Evolutionary conservation across 2,888 invertebrate genomes (phyloP).

Genomic region (Allophyes oxyacanthae): DNA sequence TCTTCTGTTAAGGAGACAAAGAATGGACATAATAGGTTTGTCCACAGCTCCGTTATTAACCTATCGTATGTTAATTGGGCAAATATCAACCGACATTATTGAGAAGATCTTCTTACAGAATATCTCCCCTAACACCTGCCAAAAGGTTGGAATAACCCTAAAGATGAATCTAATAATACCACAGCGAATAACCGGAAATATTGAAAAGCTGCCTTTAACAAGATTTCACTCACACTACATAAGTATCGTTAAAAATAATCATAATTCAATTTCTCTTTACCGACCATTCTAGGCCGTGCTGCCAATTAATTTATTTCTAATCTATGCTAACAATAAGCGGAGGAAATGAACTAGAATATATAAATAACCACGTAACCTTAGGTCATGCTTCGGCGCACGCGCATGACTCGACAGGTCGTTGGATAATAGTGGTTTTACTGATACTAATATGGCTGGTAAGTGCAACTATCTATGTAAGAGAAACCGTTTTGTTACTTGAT

Average conservation of each 20-base stretch:
- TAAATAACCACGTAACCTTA: slow-evolving; percentile 26
- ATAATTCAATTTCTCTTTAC: slow-evolving; percentile 22
- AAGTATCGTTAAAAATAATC: not conserved
- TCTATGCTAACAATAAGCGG: slow-evolving; percentile 2
- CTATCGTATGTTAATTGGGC: too few species aligned
- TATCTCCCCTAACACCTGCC: too few species aligned
- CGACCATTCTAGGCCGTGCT: slow-evolving; percentile 19
- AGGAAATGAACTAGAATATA: slow-evolving; percentile 30
- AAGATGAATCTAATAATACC: too few species aligned
- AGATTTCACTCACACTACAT: too few species aligned
- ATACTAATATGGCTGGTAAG: slow-evolving; percentile 12
- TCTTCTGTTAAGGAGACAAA: too few species aligned
- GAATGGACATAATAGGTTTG: too few species aligned
- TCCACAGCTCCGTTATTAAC: too few species aligned
- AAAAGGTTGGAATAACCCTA: too few species aligned
- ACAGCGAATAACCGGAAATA: too few species aligned
- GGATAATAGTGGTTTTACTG: slow-evolving; percentile 24
- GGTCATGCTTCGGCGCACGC: slow-evolving; percentile 19
- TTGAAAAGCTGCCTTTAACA: too few species aligned
- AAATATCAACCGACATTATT: too few species aligned
- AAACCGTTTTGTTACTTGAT: slow-evolving; percentile 8
- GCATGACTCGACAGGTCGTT: slow-evolving; percentile 4
- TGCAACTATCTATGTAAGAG: not conserved
- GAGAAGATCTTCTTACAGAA: too few species aligned
- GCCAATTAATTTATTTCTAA: slow-evolving; percentile 33